Evolutionary conservation across 2,888 invertebrate species (phyloP).

Genomic region (Drosophila bunnanda): DNA sequence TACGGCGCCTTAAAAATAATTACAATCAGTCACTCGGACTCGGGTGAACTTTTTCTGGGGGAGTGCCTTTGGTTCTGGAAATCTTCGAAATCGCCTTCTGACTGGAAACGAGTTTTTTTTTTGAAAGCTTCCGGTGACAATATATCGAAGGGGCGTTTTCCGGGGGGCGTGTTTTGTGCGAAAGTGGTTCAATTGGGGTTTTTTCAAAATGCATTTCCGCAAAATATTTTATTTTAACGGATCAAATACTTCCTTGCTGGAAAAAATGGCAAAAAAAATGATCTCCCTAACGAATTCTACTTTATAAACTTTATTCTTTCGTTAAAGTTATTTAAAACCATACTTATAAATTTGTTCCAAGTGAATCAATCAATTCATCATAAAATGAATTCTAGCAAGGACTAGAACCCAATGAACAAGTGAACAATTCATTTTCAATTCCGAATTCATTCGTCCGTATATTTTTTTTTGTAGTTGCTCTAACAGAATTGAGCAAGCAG

Average conservation of each 20-base stretch:
- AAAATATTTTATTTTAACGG: constrained; percentile 1
- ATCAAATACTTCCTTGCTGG: not conserved
- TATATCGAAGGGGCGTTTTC: constrained; percentile 25
- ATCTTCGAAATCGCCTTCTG: constrained; percentile 19
- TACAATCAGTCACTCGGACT: constrained; percentile 24
- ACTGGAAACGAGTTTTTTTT: constrained; percentile 27
- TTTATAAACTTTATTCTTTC: too few relatives aligned
- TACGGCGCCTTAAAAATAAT: constrained; percentile 47
- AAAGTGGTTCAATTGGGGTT: constrained; percentile 15
- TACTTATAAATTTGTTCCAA: too few relatives aligned
- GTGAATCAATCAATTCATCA: too few relatives aligned
- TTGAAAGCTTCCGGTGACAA: constrained; percentile 58
- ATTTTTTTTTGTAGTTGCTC: not conserved
- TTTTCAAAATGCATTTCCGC: constrained; percentile 3
- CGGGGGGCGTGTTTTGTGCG: constrained; percentile 24
- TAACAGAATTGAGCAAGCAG: not conserved
- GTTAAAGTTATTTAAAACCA: too few relatives aligned
- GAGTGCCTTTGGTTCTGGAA: constrained; percentile 27
- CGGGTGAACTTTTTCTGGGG: constrained; percentile 19
- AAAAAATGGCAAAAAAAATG: too few relatives aligned
- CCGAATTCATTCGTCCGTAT: not conserved
- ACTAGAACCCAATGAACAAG: not conserved
- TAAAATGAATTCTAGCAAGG: not conserved
- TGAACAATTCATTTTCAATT: constrained; percentile 4
- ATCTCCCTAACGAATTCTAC: too few relatives aligned